Conservation (phyloP, 2,888 invertebrate genomes). For the Mesopsocus fuscifrons region DNA sequence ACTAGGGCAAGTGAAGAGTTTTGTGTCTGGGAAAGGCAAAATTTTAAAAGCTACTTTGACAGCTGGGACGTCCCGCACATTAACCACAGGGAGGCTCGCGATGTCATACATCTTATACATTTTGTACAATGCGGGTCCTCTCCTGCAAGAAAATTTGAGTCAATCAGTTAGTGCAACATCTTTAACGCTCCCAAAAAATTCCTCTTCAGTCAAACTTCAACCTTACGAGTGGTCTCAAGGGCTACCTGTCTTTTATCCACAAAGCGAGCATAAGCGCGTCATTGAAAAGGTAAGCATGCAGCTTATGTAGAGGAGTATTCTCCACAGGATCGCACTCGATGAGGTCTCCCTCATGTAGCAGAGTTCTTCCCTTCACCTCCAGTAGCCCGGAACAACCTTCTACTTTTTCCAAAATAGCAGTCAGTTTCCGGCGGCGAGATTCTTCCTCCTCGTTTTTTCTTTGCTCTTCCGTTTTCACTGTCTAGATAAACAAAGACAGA, state of each 20-base stretch:
- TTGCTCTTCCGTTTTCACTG: conserved; percentile 19
- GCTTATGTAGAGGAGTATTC: conserved; percentile 66
- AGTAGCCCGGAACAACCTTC: conserved; percentile 61
- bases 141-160: conserved; percentile 22
- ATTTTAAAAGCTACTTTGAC: conserved; percentile 88
- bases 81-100: conserved; percentile 82
- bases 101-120: conserved; percentile 70
- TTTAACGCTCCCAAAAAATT: too few relatives aligned
- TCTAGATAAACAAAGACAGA: conserved; percentile 14
- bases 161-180: conserved; percentile 12
- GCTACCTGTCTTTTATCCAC: conserved; percentile 39
- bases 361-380: conserved; percentile 52
- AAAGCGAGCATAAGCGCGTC: conserved; percentile 82
- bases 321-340: conserved; percentile 77
- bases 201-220: too few relatives aligned
- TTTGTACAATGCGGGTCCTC: conserved; percentile 63
- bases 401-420: conserved; percentile 62
- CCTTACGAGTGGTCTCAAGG: too few relatives aligned
- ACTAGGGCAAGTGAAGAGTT: conserved; percentile 71
- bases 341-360: conserved; percentile 83
- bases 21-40: conserved; percentile 80
- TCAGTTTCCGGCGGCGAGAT: conserved; percentile 38
- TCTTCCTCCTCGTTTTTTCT: conserved; percentile 28
- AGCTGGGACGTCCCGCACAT: conserved; percentile 75
- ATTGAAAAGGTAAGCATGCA: conserved; percentile 82